Base-by-base conservation (phyloP, 2,113 vertebrate genomes). In the Peucedramus taeniatus region DNA sequence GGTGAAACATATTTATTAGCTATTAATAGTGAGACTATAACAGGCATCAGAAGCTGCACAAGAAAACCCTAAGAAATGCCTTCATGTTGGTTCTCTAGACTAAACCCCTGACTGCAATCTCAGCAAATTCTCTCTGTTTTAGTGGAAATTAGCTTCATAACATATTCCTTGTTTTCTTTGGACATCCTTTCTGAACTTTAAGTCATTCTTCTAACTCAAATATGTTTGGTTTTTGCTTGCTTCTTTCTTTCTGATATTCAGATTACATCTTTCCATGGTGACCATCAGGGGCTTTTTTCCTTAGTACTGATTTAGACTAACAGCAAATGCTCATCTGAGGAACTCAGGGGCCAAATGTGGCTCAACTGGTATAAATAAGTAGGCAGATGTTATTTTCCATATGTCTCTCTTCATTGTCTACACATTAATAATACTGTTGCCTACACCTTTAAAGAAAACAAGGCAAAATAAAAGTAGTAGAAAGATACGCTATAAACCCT, bases 101-200 rank as follows among this genome's bases (percentile, higher is more conserved):
- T 68, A 64, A 91, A 68, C 45, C 45, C 27, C 37, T 54, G 42
- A 64, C 78, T 77, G 54, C 78, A 96, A 16, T 42, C 59, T 89
- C 87, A 95, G 84, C 87, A 96, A 84, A 96, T 89, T 93, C 53
- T 23, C 83, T n/a, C 44, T 60, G 19, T 87, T n/a, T 80, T 91
- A 77, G 66, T 87, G 87, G 70, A 91, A 92, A 95, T 59, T 1
- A 71, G 35, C 71, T 89, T 87, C 78, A 71, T 50, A 82, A 87
- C 45, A 85, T 72, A 61, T 50, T 68, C 44, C 30, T 57, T 89
- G 27, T 90, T 92, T 95, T 71, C 66, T 92, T 88, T 86, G 90
- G 80, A 68, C 30, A 37, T 5, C 4, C 35, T 94, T 89, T 47
- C 51, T 75, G 37, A 92, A 75, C 61, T 71, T 72, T 15, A 59